phyloP scores from a whole-genome alignment of 2,888 invertebrate genomes.

The Eristalis arbustorum region DNA sequence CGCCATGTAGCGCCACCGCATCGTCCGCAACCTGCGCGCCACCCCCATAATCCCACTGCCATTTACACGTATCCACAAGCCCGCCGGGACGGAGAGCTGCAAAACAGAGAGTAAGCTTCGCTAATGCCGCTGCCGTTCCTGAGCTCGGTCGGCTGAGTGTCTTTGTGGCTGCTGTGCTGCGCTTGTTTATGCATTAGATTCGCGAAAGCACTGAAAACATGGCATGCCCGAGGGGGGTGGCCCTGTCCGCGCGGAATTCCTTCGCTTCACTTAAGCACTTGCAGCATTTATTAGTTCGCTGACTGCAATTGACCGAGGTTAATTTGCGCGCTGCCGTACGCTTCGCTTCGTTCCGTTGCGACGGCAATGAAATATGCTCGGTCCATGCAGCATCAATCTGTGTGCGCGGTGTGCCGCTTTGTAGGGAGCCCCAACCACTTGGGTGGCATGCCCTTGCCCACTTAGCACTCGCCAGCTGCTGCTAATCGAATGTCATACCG shows the following conservation, averaged over 20 bases:
- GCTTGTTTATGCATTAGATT: slow-evolving; percentile 46
- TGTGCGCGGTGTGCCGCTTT: background rate
- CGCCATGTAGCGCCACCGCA: slow-evolving; percentile 64
- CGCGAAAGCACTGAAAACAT: slow-evolving; percentile 16
- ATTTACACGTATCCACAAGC: slow-evolving; percentile 61
- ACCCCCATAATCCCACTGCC: slow-evolving; percentile 37
- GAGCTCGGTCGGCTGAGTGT: background rate
- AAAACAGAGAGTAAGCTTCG: slow-evolving; percentile 28
- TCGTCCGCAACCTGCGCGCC: background rate
- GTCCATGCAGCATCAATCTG: background rate
- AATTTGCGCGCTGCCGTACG: slow-evolving; percentile 13
- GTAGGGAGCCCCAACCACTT: slow-evolving; percentile 40
- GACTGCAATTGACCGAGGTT: slow-evolving; percentile 70
- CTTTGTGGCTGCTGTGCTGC: slow-evolving; percentile 8
- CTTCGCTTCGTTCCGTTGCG: background rate
- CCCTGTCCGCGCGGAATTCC: background rate
- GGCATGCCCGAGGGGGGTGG: background rate
- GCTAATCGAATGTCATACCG: slow-evolving; percentile 57
- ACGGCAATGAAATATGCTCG: slow-evolving; percentile 26
- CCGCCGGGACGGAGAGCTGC: slow-evolving; percentile 44
- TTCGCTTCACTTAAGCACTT: slow-evolving; percentile 46
- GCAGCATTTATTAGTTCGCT: slow-evolving; percentile 68
- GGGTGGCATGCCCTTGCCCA: slow-evolving; percentile 45
- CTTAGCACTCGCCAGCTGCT: slow-evolving; percentile 60
- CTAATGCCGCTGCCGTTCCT: slow-evolving; percentile 4